These are phyloP conservation scores for Prostheceraeus crozeri DNA, from an alignment of 2,888 invertebrate species.

Conservation along the genomic window DNA sequence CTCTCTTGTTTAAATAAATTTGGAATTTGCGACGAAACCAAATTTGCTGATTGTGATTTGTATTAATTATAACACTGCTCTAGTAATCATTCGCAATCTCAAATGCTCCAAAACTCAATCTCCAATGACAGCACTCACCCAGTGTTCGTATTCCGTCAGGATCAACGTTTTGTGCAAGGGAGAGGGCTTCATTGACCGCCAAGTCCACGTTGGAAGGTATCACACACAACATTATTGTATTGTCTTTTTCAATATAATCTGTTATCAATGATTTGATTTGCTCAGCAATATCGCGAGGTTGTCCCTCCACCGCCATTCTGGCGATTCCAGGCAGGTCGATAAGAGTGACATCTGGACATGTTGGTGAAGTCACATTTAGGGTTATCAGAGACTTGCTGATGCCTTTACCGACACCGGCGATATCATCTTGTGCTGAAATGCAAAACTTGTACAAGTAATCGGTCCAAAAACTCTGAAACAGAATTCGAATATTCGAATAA, in stretches of 20 bases:
- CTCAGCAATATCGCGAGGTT: slow-evolving; percentile 27
- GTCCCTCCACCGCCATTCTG: slow-evolving; percentile 31
- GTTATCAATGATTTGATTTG: slow-evolving; percentile 27
- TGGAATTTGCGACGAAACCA: no score
- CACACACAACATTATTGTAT: slow-evolving; percentile 40
- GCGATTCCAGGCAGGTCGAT: slow-evolving; percentile 41
- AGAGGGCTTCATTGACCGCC: slow-evolving; percentile 39
- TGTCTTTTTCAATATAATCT: slow-evolving; percentile 32
- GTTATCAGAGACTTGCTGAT: slow-evolving; percentile 37
- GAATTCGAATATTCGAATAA: no score
- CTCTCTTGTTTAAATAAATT: no score
- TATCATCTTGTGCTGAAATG: slow-evolving; percentile 36
- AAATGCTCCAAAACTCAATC: no score
- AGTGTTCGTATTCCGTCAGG: slow-evolving; percentile 34
- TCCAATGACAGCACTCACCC: no score
- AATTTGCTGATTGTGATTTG: no score
- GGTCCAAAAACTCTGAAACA: no score
- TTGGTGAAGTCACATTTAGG: slow-evolving; percentile 24
- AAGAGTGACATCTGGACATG: slow-evolving; percentile 38
- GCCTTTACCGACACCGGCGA: slow-evolving; percentile 1
- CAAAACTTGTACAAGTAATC: no score
- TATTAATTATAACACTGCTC: no score
- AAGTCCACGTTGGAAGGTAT: slow-evolving; percentile 38
- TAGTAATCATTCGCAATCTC: no score
- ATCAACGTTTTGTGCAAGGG: slow-evolving; percentile 37